A percentile compares a stretch with the other conserved stretches of the same genome.
Evolutionary conservation across 2,888 invertebrate genomes (phyloP).

Genomic region (Lacanobia oleracea): DNA sequence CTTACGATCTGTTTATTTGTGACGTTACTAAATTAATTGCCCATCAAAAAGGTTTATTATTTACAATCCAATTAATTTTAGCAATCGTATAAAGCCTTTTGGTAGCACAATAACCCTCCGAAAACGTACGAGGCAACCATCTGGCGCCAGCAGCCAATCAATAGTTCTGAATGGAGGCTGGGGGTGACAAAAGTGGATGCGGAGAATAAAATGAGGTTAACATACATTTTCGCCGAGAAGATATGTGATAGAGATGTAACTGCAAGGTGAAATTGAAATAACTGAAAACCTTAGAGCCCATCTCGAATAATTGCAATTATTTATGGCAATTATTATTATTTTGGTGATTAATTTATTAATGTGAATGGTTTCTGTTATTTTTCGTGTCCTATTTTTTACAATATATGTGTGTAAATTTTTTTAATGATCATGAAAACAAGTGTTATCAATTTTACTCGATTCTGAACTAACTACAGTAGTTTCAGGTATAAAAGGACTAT

Average conservation of each 20-base stretch:
- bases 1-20: conserved; percentile 8
- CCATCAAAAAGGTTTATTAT: conserved; percentile 13
- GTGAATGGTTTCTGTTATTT: too few relatives aligned
- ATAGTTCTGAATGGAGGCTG: conserved; percentile 45
- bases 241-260: not conserved
- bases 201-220: conserved; percentile 32
- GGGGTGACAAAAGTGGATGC: conserved; percentile 41
- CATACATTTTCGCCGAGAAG: conserved; percentile 19
- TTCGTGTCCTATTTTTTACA: not conserved
- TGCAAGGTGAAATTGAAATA: conserved; percentile 35
- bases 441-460: not conserved
- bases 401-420: too few relatives aligned
- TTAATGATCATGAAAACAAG: not conserved
- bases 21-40: conserved; percentile 8
- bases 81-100: conserved; percentile 22
- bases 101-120: conserved; percentile 18
- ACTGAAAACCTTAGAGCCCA: conserved; percentile 6
- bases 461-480: not conserved
- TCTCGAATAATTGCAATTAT: not conserved
- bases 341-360: not conserved
- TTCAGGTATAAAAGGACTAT: not conserved
- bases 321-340: not conserved
- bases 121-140: conserved; percentile 34
- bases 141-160: conserved; percentile 48
- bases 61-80: conserved; percentile 37